Evolutionary conservation across 1,140 invertebrate species (phyloP), one percentile per base, ranked within the genome.

Genomic region (Cotesia vestalis): DNA sequence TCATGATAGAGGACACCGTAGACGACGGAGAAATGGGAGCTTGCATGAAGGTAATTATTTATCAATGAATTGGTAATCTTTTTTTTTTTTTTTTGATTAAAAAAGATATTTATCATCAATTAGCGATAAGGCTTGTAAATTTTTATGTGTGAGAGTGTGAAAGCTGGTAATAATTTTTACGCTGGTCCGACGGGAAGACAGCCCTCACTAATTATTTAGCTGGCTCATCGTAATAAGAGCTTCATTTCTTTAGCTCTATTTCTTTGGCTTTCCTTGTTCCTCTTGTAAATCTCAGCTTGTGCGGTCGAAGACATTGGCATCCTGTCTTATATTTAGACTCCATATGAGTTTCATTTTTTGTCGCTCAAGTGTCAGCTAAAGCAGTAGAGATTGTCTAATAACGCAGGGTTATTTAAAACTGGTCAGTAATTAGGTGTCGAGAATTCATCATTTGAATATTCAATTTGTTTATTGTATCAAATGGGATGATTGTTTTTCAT

Each of bases 31-130:
- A 69, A 79, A 80, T 57, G 83, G 81, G 35, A 88, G 84, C 71
- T 76, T 87, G 60, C 88, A 90, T 78, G 88, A 90, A 81, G 82
- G 88, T 86, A 88, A 62, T 61, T 61, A 14, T 2, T 46, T 27
- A 27, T 27, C 27, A 2, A 27, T 27, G 27, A 46, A 46, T 46
- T n/a, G 8, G 14, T 35, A 12, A 38, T 35, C 2, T 1, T n/a
- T 36, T 2, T 62, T 38, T 1, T n/a, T 36, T 2, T 62, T 38
- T 36, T 62, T 1, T 0, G 17, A 51, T 14, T 55, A 55, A 55
- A 1, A 55, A 55, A 14, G 17, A 55, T 59, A n/a, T 27, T 59
- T 9, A 34, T 20, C 20, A 8, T 59, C 57, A 20, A 59, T 59
- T 34, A 59, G 27, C 57, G 57, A 27, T 20, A 8, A 20, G 6